A percentile compares a stretch with the other conserved stretches of the same genome.
phyloP scores from a whole-genome alignment of 2,888 invertebrate species.

The Ptilodon capucinus region DNA sequence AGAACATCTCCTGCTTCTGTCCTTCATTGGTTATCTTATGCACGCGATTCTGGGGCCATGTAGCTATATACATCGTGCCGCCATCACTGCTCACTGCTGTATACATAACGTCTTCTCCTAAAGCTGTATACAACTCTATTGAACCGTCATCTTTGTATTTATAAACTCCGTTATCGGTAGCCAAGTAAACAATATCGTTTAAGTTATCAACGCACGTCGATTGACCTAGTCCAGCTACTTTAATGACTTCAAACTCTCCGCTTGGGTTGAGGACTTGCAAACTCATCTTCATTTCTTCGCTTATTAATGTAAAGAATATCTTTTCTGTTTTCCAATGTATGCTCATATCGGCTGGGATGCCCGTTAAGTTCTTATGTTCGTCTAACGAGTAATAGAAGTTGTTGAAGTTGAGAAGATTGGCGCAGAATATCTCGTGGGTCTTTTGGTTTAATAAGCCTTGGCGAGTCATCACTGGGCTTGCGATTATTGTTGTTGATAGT shows the following conservation, averaged over 20 bases:
- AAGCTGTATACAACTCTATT: slow-evolving; percentile 58
- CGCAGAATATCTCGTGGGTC: slow-evolving; percentile 46
- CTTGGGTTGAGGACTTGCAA: slow-evolving; percentile 58
- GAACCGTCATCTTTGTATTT: slow-evolving; percentile 67
- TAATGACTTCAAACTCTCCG: slow-evolving; percentile 59
- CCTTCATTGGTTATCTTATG: slow-evolving; percentile 65
- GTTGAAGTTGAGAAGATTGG: slow-evolving; percentile 54
- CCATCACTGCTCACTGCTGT: slow-evolving; percentile 63
- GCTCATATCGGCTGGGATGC: slow-evolving; percentile 71
- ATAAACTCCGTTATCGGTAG: slow-evolving; percentile 75
- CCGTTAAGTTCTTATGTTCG: slow-evolving; percentile 49
- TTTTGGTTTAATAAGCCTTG: slow-evolving; percentile 44
- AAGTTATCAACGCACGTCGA: slow-evolving; percentile 74
- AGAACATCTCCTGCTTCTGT: slow-evolving; percentile 56
- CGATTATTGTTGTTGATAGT: slow-evolving; percentile 28
- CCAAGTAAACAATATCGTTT: slow-evolving; percentile 71
- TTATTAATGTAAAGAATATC: slow-evolving; percentile 67
- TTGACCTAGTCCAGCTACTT: slow-evolving; percentile 69
- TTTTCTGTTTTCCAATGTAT: slow-evolving; percentile 71
- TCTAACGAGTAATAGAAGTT: slow-evolving; percentile 58
- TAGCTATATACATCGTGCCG: slow-evolving; percentile 62
- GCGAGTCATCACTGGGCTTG: slow-evolving; percentile 56
- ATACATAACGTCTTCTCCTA: slow-evolving; percentile 76
- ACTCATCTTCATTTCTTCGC: slow-evolving; percentile 70
- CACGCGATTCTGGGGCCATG: slow-evolving; percentile 74